Evolutionary conservation across 1,140 invertebrate genomes (phyloP), one percentile per base, ranked within the genome.

Genomic region (Odontomachus brunneus): DNA sequence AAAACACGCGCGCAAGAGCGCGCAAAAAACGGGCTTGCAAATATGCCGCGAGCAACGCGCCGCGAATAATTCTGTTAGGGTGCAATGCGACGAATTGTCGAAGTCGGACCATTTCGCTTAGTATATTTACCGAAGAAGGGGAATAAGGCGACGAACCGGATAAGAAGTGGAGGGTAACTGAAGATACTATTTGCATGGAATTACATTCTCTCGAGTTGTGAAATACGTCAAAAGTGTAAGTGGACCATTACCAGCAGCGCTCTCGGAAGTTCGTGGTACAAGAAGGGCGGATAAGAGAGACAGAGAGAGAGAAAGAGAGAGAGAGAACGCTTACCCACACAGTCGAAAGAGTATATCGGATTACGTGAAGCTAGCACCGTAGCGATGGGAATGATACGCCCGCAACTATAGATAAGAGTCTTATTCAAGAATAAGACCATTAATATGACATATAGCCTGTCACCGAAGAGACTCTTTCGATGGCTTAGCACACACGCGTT

Each of bases 121-220:
- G 29, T 49, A 9, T 33, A 60, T 65, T 49, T 26, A 19, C 26
- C n/a, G 22, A 59, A 67, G n/a, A 60, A 17, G 0, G 38, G n/a
- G 49, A 12, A 84, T 51, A 44, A 59, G 83, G 74, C 26, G 55
- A 78, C 59, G 73, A 65, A 67, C 49, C 65, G 51, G 65, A 85
- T 62, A 67, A 73, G 82, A 67, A 48, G 65, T n/a, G 19, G 55
- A 80, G 63, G 49, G 7, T 7, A 75, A 22, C 49, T 15, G 55
- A 63, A 74, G 74, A 87, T 67, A 66, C 63, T 82, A 89, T 90
- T 90, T 90, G 87, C 87, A 88, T 90, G 83, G 84, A 90, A 86
- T 90, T 90, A 84, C 87, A 84, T n/a, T n/a, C 87, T 72, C 85
- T 69, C 84, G 69, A 49, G 38, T 63, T 22, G n/a, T n/a, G 73